Evolutionary conservation across 64 coral and sea anemone genomes (phyloP).

Genomic region (Platygyra sinensis): DNA sequence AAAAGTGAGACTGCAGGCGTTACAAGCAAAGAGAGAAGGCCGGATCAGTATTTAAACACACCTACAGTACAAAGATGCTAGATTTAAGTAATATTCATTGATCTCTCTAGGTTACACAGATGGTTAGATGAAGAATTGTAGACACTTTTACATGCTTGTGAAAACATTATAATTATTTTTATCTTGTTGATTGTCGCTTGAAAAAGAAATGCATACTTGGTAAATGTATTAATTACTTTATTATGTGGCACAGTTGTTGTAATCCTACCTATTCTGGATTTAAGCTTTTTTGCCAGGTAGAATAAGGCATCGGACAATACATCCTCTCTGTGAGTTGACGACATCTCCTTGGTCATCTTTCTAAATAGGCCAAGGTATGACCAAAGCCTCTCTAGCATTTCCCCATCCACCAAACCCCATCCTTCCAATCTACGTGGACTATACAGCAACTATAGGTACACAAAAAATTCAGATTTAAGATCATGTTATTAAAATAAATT

Average conservation of each 20-base stretch:
- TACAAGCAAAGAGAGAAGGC: too few relatives aligned
- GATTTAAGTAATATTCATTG: too few relatives aligned
- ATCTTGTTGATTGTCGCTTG: neutral
- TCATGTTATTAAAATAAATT: too few relatives aligned
- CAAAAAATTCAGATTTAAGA: too few relatives aligned
- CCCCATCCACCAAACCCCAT: conserved; percentile 39
- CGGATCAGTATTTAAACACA: too few relatives aligned
- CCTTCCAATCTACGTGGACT: conserved; percentile 15
- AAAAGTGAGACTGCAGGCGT: too few relatives aligned
- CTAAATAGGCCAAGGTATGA: conserved; percentile 33
- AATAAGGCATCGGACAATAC: conserved; percentile 16
- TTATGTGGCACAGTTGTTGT: neutral
- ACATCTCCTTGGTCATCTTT: conserved; percentile 52
- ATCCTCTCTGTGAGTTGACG: conserved; percentile 7
- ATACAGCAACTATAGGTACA: conserved; percentile 9
- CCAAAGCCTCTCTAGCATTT: conserved; percentile 36
- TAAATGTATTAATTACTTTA: too few relatives aligned
- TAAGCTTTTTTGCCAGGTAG: neutral
- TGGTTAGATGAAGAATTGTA: too few relatives aligned
- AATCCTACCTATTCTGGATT: neutral
- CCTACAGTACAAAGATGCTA: too few relatives aligned
- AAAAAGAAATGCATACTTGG: too few relatives aligned
- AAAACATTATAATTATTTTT: neutral
- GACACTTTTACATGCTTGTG: too few relatives aligned
- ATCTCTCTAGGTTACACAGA: too few relatives aligned